These are phyloP conservation scores for Gambusia affinis DNA, from an alignment of 2,113 vertebrate genomes.

Conservation along the genomic window DNA sequence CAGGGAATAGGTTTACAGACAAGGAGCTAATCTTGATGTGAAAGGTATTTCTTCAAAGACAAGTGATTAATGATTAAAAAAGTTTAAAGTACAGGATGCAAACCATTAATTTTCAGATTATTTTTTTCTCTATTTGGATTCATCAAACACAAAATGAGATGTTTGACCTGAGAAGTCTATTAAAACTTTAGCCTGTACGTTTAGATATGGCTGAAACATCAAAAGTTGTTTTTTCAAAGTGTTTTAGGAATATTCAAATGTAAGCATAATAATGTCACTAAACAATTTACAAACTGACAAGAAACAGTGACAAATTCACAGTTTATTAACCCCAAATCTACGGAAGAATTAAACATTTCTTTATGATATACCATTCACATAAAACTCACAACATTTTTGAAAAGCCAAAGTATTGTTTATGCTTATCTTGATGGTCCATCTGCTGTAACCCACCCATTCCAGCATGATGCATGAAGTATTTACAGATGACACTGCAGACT, in stretches of 20 bases:
- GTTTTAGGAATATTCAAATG: not conserved
- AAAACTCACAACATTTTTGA: no score
- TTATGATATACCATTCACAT: no score
- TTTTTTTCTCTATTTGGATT: not conserved
- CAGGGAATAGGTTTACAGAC: conserved; percentile 34
- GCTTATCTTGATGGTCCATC: not conserved
- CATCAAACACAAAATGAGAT: not conserved
- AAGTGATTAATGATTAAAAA: not conserved
- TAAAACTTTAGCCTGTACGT: not conserved
- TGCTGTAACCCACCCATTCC: not conserved
- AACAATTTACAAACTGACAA: not conserved
- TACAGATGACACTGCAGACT: not conserved
- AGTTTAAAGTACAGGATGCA: not conserved
- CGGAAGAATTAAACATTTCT: no score
- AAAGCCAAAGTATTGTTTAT: no score
- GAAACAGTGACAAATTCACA: not conserved
- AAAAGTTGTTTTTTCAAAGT: not conserved
- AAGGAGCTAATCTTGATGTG: conserved; percentile 17
- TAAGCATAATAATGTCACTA: not conserved
- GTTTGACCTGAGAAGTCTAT: not conserved
- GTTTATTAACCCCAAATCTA: not conserved
- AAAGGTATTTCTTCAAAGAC: conserved; percentile 4
- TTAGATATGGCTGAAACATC: not conserved
- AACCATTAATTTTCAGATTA: not conserved
- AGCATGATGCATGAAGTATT: not conserved